Conservation (phyloP, 2,888 invertebrate species). For the Hydropsyche betteni region DNA sequence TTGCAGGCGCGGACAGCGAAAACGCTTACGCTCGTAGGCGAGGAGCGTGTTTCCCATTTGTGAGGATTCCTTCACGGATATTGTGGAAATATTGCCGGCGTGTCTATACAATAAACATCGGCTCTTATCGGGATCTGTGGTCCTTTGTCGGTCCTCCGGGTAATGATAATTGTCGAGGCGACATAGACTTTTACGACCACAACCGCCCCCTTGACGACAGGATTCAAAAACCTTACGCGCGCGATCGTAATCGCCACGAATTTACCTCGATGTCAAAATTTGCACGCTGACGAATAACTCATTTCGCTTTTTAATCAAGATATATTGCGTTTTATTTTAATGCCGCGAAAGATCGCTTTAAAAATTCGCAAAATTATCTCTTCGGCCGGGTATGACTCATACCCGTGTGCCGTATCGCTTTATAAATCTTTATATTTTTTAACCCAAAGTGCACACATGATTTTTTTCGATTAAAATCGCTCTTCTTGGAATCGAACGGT, state of each 20-base stretch:
- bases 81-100: slow-evolving; percentile 20
- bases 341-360: no score
- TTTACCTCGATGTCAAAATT: neutral
- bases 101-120: slow-evolving; percentile 30
- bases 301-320: no score
- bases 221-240: slow-evolving; percentile 24
- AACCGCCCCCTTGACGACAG: slow-evolving; percentile 17
- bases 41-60: slow-evolving; percentile 7
- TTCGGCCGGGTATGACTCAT: no score
- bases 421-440: no score
- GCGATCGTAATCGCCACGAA: neutral
- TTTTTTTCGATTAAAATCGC: no score
- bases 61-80: slow-evolving; percentile 38
- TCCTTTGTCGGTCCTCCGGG: slow-evolving; percentile 33
- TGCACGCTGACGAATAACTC: neutral
- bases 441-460: no score
- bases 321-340: no score
- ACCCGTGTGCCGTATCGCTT: no score
- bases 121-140: slow-evolving; percentile 31
- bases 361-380: no score
- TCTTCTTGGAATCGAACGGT: no score
- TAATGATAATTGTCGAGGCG: slow-evolving; percentile 34
- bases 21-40: neutral
- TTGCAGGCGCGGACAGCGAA: no score
- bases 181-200: slow-evolving; percentile 34